Base-by-base conservation (phyloP, 2,113 vertebrate genomes). In the Peucedramus taeniatus region DNA sequence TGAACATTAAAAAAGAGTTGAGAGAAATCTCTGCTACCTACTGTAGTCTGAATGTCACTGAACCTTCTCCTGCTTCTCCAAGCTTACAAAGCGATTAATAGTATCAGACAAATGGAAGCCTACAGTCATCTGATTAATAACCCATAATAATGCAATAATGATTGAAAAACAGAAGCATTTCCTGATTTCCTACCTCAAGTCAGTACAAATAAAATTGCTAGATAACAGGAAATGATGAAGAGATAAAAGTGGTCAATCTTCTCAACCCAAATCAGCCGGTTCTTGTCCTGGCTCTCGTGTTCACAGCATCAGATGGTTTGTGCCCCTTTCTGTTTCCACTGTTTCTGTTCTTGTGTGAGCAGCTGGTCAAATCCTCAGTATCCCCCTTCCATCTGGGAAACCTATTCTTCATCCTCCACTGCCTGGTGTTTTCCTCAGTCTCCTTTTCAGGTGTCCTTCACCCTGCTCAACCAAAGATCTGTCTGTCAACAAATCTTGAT, bases 121-220 rank as follows among this genome's bases (percentile, higher is more conserved):
- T 83, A 50, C 26, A 35, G 33, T 35, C 10, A 9, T 80, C 74
- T 93, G 26, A 83, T 91, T 90, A 96, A 83, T 91, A 89, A 69
- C 74, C 45, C 10, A 6, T 50, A 54, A 87, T 85, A 89, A 80
- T 65, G 33, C 28, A 91, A 39, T 59, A 90, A 69, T 63, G 9
- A 17, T 95, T 83, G 66, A 56, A 85, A 91, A 87, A 82, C 44
- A 60, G 49, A 65, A 94, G 12, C 21, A 61, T 89, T 96, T 95
- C 70, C 49, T 65, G 42, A 87, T 60, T 91, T 78, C 47, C 44
- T 85, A 64, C 40, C 45, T 23, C 27, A 89, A 76, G 18, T 42
- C 54, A 89, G 63, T 82, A 72, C 44, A 84, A 93, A 69, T 44
- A 91, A 80, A 94, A 65, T 66, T 47, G 13, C 10, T 74, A 66